Conservation (phyloP, 2,113 vertebrate genomes). For the Oryzias celebensis region DNA sequence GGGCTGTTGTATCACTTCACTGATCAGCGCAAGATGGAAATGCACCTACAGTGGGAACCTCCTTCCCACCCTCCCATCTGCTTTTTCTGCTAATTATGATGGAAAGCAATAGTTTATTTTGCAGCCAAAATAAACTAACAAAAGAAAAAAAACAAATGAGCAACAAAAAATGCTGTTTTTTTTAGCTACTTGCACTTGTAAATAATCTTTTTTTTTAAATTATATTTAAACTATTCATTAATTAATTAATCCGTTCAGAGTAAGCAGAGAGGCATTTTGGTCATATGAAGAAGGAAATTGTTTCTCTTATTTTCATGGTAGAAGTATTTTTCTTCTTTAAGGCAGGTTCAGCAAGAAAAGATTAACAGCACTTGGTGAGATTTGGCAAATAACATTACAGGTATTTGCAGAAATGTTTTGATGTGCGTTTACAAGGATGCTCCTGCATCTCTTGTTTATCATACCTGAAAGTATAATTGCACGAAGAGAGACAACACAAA, state of each 20-base stretch:
- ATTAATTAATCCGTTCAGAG: too few species aligned
- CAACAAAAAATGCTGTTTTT: conserved; percentile 14
- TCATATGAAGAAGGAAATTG: too few species aligned
- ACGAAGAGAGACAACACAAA: conserved; percentile 20
- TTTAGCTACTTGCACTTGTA: conserved; percentile 2
- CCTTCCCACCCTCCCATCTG: conserved; percentile 44
- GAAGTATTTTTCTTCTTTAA: too few species aligned
- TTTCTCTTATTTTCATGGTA: too few species aligned
- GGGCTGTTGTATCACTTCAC: conserved; percentile 16
- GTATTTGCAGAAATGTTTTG: background rate
- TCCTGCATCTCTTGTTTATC: background rate
- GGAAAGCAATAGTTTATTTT: conserved; percentile 17
- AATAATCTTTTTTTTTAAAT: background rate
- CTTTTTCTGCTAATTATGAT: conserved; percentile 29
- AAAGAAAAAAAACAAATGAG: conserved; percentile 8
- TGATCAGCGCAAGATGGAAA: conserved; percentile 11
- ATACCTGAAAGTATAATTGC: conserved; percentile 16
- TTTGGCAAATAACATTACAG: background rate
- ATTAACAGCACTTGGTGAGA: background rate
- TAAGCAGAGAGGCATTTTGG: too few species aligned
- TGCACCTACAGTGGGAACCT: conserved; percentile 15
- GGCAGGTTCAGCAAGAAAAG: background rate
- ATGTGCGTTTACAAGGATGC: conserved; percentile 1
- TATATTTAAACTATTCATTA: too few species aligned
- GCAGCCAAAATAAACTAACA: conserved; percentile 10